Conservation (phyloP, 2,797 vertebrate genomes). For the Tympanoctomys barrerae region DNA sequence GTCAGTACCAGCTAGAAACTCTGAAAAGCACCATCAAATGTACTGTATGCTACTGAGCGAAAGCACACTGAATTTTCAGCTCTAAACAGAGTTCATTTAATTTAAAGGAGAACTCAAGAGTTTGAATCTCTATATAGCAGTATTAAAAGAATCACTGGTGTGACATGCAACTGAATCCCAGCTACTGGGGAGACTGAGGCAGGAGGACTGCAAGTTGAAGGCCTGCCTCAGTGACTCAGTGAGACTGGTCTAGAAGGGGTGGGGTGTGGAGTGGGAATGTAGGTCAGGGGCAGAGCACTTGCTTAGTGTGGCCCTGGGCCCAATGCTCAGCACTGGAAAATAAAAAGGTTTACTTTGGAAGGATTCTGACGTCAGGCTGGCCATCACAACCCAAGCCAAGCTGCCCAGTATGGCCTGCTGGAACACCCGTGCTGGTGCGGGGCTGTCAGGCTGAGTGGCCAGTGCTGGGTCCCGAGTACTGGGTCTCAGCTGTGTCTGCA, state of each 20-base stretch:
- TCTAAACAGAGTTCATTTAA: not conserved
- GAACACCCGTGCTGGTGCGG: not conserved
- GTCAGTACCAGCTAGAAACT: not conserved
- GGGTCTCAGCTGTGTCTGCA: not conserved
- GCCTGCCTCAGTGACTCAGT: not conserved
- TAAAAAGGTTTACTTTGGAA: not conserved
- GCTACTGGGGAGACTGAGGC: not conserved
- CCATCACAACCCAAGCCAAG: not conserved
- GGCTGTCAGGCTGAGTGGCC: not conserved
- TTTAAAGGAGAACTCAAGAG: not conserved
- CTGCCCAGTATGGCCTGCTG: not conserved
- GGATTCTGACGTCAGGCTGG: not conserved
- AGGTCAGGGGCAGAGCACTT: not conserved
- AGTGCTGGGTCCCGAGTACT: not conserved
- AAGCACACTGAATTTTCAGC: constrained; percentile 5
- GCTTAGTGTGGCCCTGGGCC: not conserved
- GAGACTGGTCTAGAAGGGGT: not conserved
- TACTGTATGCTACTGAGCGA: not conserved
- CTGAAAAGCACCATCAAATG: not conserved
- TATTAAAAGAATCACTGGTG: not conserved
- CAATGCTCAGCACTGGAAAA: not conserved
- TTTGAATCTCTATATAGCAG: not conserved
- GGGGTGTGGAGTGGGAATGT: not conserved
- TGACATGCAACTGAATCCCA: not conserved
- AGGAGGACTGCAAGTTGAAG: not conserved